Percentiles rank a stretch among this genome's conserved stretches.
Conservation (phyloP, 2,797 vertebrate genomes). For the Enteromius thamalakanensis region DNA sequence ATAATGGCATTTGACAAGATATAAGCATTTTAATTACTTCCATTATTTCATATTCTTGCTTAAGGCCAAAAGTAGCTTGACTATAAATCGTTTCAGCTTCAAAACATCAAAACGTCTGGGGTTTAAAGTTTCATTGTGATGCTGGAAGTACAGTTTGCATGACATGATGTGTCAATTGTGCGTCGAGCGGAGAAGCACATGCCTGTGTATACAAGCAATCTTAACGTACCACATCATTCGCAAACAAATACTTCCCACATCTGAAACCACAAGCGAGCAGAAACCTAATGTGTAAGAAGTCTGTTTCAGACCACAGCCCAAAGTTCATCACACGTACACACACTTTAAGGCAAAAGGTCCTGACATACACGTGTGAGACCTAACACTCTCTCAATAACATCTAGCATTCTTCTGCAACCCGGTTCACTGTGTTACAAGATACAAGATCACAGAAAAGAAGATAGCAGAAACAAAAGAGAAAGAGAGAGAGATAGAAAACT, state of each 20-base stretch:
- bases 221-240: constrained; percentile 47
- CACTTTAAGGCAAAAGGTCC: constrained; percentile 37
- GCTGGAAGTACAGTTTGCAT: constrained; percentile 41
- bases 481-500: constrained; percentile 16
- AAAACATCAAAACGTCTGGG: constrained; percentile 33
- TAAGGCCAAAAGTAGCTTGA: constrained; percentile 42
- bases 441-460: constrained; percentile 22
- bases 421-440: constrained; percentile 31
- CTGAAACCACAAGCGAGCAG: constrained; percentile 40
- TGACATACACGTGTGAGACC: constrained; percentile 11
- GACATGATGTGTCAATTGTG: constrained; percentile 61
- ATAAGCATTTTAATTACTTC: constrained; percentile 54
- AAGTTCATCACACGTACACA: constrained; percentile 50
- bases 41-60: constrained; percentile 48
- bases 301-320: constrained; percentile 46
- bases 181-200: constrained; percentile 70
- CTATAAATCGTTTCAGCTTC: constrained; percentile 50
- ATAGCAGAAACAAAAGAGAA: constrained; percentile 15
- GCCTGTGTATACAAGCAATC: constrained; percentile 51
- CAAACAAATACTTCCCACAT: constrained; percentile 48
- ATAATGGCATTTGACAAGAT: constrained; percentile 47
- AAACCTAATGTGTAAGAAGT: constrained; percentile 23
- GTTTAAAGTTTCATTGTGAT: constrained; percentile 40
- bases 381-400: constrained; percentile 19
- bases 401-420: constrained; percentile 46